phyloP scores from a whole-genome alignment of 1,140 invertebrate genomes.

The Dolichoris vasculosae region DNA sequence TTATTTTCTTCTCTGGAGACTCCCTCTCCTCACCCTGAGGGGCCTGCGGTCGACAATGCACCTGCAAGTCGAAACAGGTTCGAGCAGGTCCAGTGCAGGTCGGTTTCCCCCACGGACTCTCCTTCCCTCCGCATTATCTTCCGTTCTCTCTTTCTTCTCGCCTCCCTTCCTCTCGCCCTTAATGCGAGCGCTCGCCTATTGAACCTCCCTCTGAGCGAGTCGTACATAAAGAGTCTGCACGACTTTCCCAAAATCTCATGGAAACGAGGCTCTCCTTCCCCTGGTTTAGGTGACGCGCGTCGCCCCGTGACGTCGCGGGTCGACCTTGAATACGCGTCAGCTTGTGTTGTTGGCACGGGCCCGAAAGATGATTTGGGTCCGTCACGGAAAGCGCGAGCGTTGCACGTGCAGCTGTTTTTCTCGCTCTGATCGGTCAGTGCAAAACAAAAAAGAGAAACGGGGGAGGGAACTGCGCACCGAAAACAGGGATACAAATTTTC shows the following conservation, averaged over 20 bases:
- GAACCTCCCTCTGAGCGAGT: neutral
- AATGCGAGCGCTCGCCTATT: neutral
- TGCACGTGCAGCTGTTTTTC: constrained; percentile 48
- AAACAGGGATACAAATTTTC: constrained; percentile 30
- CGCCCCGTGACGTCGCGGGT: constrained; percentile 11
- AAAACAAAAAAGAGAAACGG: constrained; percentile 23
- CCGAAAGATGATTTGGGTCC: constrained; percentile 26
- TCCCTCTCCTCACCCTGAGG: constrained; percentile 2
- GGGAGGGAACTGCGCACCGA: neutral
- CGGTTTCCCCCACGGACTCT: constrained; percentile 11
- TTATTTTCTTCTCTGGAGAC: constrained; percentile 30
- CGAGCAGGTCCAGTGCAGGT: constrained; percentile 50
- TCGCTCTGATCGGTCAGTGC: constrained; percentile 16
- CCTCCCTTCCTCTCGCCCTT: neutral
- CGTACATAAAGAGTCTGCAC: neutral
- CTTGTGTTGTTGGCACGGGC: neutral
- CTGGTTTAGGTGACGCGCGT: neutral
- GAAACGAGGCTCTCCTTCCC: neutral
- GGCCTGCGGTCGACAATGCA: constrained; percentile 37
- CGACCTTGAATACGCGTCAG: constrained; percentile 27
- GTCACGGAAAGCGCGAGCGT: neutral
- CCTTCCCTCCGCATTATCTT: constrained; percentile 34
- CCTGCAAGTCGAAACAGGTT: constrained; percentile 54
- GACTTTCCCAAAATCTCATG: constrained; percentile 47
- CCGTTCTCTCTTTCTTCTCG: constrained; percentile 35